Evolutionary conservation across 2,797 vertebrate species (phyloP), one percentile per base, ranked within the genome.

Genomic region (Pipistrellus pipistrellus): DNA sequence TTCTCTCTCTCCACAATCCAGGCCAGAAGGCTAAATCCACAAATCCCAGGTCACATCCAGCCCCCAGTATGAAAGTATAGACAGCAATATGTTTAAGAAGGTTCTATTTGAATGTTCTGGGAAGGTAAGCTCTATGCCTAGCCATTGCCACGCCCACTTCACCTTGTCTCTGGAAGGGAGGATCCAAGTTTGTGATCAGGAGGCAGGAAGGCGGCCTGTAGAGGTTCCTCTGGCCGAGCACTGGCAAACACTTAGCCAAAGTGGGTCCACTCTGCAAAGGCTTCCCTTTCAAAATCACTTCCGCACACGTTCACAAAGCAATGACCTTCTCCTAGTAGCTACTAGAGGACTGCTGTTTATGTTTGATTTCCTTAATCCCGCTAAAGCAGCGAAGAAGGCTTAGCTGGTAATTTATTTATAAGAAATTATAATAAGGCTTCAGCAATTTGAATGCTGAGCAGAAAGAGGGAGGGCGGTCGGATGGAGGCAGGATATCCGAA

Each of bases 361-460:
- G 93, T 98, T 96, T 97, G 97, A 96, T 96, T 98, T 97, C 97
- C 91, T 97, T 97, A 98, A 97, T 96, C 85, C 86, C 89, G 64
- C 96, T 95, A 95, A 96, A 96, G 95, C 96, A 95, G 85, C 48
- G 27, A 92, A 84, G 91, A 96, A 75, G 91, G 93, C 96, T 96
- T 95, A 91, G 94, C 95, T 93, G 95, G 94, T 89, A 93, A 98
- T 97, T 98, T 98, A 97, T 96, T 98, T 97, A 90, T 97, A 97
- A 98, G 95, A 97, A 98, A 98, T 97, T 68, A 97, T 94, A 97
- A 97, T 96, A 97, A 97, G 97, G 1, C 91, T 78, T 89, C 76
- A 94, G 88, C 95, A 92, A 91, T 97, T 97, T 96, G 97, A 98
- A 97, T 97, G 95, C 72, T 90, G 82, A 80, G 12, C 87, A 62